Base-by-base conservation (phyloP, 1,140 invertebrate genomes). In the Drosophila takahashii region DNA sequence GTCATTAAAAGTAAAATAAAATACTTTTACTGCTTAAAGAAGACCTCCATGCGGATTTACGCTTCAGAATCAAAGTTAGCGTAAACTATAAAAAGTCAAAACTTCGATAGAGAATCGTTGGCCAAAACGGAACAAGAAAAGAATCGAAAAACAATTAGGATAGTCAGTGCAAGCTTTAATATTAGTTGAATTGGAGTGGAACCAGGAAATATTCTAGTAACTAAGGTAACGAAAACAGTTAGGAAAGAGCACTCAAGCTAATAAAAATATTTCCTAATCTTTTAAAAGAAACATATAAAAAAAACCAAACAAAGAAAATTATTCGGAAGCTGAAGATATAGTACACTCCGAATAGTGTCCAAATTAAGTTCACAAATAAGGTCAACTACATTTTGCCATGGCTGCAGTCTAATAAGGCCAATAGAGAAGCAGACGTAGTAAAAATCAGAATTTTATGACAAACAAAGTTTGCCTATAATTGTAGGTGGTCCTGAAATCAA, bases 1-100 rank as follows among this genome's bases (percentile, higher is more conserved):
- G 41, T 67, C 72, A 84, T 79, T 80, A 85, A 81, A 85, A 85
- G 80, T 79, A 84, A 85, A 85, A 70, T 60, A 79, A 77, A 84
- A 76, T 69, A 73, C 81, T 85, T 77, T 77, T 80, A 77, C 77
- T 80, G 42, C 48, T 22, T 11, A 47, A 51, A 22, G 13, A 34
- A 22, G 27, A 34, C n/a, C 16, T 22, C n/a, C 16, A 29, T 22
- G 41, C 36, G 34, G 54, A 48, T 32, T 22, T 13, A 47, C 9
- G 41, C 61, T 57, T 16, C 16, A 11, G 22, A 36, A 50, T 58
- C 36, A 22, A 66, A 54, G 52, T 48, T 58, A 50, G 44, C 16
- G 15, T 0, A 8, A 15, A 16, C 47, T 50, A 11, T 34, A 9
- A 62, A 34, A 37, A 1, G 1, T 26, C 1, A 3, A 10, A 51